Conservation (phyloP, 2,797 vertebrate genomes). For the Thamnophis elegans region DNA sequence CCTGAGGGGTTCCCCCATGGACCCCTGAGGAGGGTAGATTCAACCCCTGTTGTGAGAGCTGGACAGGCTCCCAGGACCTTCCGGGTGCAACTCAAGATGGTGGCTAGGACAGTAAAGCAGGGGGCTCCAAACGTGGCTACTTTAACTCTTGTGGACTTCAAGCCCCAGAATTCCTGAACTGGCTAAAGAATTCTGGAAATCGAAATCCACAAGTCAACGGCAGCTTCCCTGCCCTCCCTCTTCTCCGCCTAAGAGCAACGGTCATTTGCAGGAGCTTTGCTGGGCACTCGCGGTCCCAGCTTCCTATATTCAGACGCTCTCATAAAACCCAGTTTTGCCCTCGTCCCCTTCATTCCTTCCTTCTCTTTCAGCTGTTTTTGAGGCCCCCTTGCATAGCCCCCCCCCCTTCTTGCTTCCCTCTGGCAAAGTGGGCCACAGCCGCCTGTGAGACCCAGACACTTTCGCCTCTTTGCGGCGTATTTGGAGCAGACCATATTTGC, state of each 20-base stretch:
- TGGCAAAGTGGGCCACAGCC: not conserved
- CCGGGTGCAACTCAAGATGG: not conserved
- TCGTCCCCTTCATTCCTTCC: not conserved
- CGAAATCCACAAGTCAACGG: not conserved
- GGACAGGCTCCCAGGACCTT: not conserved
- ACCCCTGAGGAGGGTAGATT: not conserved
- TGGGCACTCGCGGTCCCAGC: not conserved
- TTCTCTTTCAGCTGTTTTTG: not conserved
- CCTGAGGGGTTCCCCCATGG: not conserved
- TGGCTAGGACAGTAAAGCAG: not conserved
- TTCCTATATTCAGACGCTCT: not conserved
- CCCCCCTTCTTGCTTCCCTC: not conserved
- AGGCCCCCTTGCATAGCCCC: not conserved
- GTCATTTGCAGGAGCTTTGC: not conserved
- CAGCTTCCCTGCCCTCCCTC: not conserved
- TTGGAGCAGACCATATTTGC: not conserved
- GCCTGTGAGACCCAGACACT: not conserved
- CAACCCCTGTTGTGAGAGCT: not conserved
- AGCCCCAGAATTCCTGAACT: not conserved
- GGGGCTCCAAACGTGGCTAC: not conserved
- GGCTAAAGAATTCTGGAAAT: not conserved
- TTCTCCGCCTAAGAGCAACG: not conserved
- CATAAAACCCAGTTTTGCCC: not conserved
- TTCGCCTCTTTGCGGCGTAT: not conserved
- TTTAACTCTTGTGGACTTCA: not conserved